These are phyloP conservation scores for Fratercula arctica DNA, from an alignment of 2,797 vertebrate genomes.

Conservation along the genomic window DNA sequence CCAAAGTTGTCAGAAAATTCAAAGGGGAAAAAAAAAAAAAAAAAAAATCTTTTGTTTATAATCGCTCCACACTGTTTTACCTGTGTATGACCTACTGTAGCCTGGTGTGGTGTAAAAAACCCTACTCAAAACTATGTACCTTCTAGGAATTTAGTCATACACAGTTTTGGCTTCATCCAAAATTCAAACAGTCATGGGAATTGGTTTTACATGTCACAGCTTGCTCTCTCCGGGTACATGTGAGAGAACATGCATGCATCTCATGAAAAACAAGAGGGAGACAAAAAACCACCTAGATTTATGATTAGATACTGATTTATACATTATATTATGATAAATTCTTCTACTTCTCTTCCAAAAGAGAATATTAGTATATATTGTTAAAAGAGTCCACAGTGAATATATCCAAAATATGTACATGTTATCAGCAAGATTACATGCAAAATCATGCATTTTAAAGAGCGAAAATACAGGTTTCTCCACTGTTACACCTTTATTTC, in stretches of 20 bases:
- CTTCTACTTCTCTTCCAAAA: neutral
- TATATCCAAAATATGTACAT: neutral
- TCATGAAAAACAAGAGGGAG: neutral
- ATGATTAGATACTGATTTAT: neutral
- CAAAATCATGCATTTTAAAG: neutral
- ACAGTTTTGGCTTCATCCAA: slow-evolving; percentile 29
- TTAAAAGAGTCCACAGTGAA: neutral
- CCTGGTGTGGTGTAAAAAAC: neutral
- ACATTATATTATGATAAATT: neutral
- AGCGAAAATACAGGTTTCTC: neutral
- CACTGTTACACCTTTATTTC: neutral
- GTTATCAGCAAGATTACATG: neutral
- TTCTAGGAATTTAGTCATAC: slow-evolving; percentile 25
- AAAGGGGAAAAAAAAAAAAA: neutral
- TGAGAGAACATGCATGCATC: neutral
- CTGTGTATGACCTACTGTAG: neutral
- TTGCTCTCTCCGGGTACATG: neutral
- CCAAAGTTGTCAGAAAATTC: neutral
- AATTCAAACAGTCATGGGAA: neutral
- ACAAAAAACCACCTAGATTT: neutral
- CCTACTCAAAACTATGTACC: neutral
- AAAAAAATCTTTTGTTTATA: neutral
- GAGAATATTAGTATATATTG: neutral
- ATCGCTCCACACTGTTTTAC: neutral
- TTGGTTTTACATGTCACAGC: neutral